Percentiles rank a stretch among this genome's conserved stretches.
Conservation (phyloP, 2,113 vertebrate genomes). For the Aldabrachelys gigantea region DNA sequence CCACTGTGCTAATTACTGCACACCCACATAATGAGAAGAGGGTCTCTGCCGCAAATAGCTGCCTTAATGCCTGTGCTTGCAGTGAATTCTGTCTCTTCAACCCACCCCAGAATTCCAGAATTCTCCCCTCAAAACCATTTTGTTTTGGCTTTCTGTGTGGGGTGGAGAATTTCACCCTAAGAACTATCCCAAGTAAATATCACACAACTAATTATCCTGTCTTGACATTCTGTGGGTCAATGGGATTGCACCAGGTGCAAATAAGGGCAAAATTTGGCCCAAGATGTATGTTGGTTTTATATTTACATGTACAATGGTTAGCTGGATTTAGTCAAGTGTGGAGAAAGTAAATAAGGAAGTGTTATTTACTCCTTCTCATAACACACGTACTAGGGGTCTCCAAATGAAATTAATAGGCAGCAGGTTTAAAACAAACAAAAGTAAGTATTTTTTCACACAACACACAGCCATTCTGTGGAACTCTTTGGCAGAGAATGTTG, state of each 20-base stretch:
- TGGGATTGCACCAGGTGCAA: neutral
- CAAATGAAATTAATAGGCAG: no score
- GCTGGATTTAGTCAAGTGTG: neutral
- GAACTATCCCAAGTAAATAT: neutral
- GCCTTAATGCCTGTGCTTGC: neutral
- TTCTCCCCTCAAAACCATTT: neutral
- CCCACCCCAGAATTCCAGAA: neutral
- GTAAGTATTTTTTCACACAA: no score
- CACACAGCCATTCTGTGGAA: no score
- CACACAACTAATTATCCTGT: neutral
- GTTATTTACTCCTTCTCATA: no score
- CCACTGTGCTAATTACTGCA: neutral
- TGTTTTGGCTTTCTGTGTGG: neutral
- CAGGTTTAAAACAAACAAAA: no score
- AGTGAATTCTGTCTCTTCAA: neutral
- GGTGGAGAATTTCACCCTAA: neutral
- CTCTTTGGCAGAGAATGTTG: no score
- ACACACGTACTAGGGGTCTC: no score
- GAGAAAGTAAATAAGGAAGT: no score
- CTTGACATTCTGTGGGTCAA: neutral
- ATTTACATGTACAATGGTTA: neutral
- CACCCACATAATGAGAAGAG: accelerated
- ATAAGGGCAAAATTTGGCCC: neutral
- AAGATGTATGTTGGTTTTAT: neutral
- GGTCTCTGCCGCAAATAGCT: neutral